Conservation (phyloP, 2,113 vertebrate genomes). For the Corythornis vintsioides region DNA sequence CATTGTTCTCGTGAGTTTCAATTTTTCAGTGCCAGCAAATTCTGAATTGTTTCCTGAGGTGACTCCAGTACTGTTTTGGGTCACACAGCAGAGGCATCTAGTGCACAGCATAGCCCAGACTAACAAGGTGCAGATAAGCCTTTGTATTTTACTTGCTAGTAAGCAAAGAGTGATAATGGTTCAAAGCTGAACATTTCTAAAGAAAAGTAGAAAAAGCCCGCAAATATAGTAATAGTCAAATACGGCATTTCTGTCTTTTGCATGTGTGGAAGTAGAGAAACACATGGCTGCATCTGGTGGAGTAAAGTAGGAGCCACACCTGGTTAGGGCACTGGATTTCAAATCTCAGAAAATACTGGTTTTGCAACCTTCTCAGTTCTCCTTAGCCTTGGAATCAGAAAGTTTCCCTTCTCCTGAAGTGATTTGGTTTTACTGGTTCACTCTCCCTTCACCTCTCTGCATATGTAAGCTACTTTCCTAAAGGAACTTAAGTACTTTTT, state of each 20-base stretch:
- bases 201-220: not conserved
- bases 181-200: not conserved
- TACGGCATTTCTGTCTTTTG: not conserved
- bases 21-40: not conserved
- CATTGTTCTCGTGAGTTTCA: not conserved
- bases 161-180: not conserved
- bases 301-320: not conserved
- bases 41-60: not conserved
- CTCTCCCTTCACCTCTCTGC: not conserved
- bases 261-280: not conserved
- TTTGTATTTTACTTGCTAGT: not conserved
- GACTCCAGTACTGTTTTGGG: not conserved
- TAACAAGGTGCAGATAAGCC: not conserved
- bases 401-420: not conserved
- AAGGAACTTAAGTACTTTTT: not conserved
- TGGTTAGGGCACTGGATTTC: not conserved
- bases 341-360: not conserved
- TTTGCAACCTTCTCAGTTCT: not conserved
- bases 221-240: not conserved
- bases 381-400: not conserved
- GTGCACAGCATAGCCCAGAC: rapidly evolving
- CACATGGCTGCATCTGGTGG: not conserved
- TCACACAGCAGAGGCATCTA: rapidly evolving
- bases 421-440: not conserved
- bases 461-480: not conserved